These are phyloP conservation scores for Tricholauxania praeusta DNA, from an alignment of 2,888 invertebrate genomes.

Conservation along the genomic window DNA sequence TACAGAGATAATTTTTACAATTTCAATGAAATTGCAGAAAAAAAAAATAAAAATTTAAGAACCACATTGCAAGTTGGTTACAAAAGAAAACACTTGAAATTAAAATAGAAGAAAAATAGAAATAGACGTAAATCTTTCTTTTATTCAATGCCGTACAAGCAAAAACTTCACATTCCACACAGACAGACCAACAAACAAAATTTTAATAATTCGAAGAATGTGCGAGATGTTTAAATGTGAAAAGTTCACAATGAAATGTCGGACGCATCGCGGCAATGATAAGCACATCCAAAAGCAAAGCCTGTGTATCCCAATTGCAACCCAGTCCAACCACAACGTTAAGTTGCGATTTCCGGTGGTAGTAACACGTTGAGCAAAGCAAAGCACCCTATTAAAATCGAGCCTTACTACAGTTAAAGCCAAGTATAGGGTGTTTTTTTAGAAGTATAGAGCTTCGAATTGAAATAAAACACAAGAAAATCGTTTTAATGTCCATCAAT, in stretches of 20 bases:
- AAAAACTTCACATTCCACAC: constrained; percentile 27
- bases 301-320: not conserved
- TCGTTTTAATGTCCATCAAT: too few relatives aligned
- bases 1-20: constrained; percentile 33
- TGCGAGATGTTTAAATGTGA: constrained; percentile 37
- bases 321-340: constrained; percentile 32
- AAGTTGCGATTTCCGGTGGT: constrained; percentile 43
- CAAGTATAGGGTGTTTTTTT: too few relatives aligned
- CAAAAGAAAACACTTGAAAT: not conserved
- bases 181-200: constrained; percentile 22
- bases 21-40: constrained; percentile 13
- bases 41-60: constrained; percentile 4
- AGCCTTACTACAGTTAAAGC: constrained; percentile 6
- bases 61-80: not conserved
- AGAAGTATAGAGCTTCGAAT: too few relatives aligned
- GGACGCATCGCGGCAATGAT: not conserved
- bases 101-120: constrained; percentile 5
- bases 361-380: constrained; percentile 18
- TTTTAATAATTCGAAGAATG: constrained; percentile 38
- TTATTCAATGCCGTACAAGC: constrained; percentile 22
- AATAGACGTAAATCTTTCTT: constrained; percentile 34
- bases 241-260: constrained; percentile 35
- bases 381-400: not conserved
- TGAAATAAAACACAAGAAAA: too few relatives aligned
- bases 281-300: not conserved